These are phyloP conservation scores for Danio jaintianensis DNA, from an alignment of 2,797 vertebrate species.

Conservation along the genomic window DNA sequence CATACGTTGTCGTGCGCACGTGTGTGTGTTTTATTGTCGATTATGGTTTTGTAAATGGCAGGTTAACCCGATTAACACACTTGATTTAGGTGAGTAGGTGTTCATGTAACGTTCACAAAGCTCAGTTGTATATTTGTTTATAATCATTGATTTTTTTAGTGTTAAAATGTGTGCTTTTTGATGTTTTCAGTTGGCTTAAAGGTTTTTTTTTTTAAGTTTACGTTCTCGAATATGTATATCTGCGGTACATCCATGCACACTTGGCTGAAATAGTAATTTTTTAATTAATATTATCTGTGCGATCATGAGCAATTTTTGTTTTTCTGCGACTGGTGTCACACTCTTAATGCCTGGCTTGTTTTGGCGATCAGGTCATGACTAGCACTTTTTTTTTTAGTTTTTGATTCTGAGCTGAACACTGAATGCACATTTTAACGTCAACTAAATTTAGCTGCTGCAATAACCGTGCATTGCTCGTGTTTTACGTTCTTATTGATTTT, in stretches of 20 bases:
- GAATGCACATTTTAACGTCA: slow-evolving; percentile 6
- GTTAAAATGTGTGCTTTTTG: slow-evolving; percentile 26
- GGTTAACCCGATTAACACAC: slow-evolving; percentile 43
- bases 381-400: not conserved
- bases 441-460: slow-evolving; percentile 14
- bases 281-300: not conserved
- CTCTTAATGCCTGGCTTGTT: not conserved
- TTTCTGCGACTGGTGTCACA: not conserved
- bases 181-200: slow-evolving; percentile 20
- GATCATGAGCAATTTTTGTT: not conserved
- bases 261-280: not conserved
- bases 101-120: slow-evolving; percentile 13
- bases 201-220: not conserved
- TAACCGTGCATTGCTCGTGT: not conserved
- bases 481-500: slow-evolving; percentile 16
- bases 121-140: slow-evolving; percentile 33
- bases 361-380: not conserved
- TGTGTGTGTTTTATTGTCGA: slow-evolving; percentile 18
- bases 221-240: slow-evolving; percentile 7
- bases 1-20: not conserved
- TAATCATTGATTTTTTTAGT: slow-evolving; percentile 15
- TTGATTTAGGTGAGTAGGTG: slow-evolving; percentile 35
- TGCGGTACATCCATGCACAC: slow-evolving; percentile 22
- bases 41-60: slow-evolving; percentile 23
- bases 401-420: slow-evolving; percentile 1